These are phyloP conservation scores for Tupaia tana DNA, from an alignment of 2,113 vertebrate species.

Conservation along the genomic window DNA sequence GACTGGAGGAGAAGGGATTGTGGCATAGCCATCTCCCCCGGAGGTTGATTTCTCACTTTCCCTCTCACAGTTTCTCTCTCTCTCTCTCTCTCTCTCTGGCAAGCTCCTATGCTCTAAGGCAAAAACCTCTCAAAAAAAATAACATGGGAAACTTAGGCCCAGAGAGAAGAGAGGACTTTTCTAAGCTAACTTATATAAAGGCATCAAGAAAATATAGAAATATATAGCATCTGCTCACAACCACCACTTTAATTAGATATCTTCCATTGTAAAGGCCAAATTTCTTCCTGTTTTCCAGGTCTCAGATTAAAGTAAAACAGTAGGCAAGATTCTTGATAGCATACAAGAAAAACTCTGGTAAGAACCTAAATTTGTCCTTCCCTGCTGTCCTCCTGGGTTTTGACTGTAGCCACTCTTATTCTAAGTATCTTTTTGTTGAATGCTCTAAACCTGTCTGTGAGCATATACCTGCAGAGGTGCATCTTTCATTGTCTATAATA, in stretches of 20 bases:
- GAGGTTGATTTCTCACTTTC: no score
- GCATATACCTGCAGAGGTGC: neutral
- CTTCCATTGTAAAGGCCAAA: neutral
- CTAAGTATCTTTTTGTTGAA: neutral
- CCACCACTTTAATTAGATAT: neutral
- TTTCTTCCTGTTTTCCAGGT: constrained; percentile 11
- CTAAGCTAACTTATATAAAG: neutral
- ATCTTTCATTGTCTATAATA: neutral
- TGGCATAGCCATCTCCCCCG: no score
- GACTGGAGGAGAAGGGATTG: no score
- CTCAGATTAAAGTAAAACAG: constrained; percentile 37
- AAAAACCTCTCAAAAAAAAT: neutral
- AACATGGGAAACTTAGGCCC: neutral
- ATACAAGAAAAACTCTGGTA: constrained; percentile 22
- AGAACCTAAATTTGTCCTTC: constrained; percentile 31
- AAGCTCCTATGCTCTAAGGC: no score
- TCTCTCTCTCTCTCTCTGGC: no score
- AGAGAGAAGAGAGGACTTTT: neutral
- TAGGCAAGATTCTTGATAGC: constrained; percentile 4
- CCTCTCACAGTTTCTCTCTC: no score
- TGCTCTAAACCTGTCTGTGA: neutral
- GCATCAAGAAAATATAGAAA: neutral
- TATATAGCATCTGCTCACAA: neutral
- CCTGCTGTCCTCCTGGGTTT: neutral
- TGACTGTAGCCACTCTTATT: neutral